phyloP scores from a whole-genome alignment of 2,888 invertebrate species.

The Andrena haemorrhoa region DNA sequence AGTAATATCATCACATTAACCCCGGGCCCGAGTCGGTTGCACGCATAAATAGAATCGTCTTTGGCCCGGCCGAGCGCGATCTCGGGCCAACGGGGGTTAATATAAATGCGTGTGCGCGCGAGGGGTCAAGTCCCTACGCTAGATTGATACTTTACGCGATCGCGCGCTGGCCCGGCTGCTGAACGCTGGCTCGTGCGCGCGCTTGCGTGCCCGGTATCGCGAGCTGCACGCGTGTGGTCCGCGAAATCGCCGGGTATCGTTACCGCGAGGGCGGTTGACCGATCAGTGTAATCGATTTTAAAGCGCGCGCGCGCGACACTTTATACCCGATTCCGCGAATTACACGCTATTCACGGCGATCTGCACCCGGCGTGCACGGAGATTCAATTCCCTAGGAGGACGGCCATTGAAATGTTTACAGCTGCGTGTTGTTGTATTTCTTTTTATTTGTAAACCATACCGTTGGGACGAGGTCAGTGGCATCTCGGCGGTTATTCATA shows the following conservation, averaged over 20 bases:
- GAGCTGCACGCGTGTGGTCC: constrained; percentile 43
- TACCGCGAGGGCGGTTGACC: background rate
- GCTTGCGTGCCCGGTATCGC: background rate
- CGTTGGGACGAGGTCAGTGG: background rate
- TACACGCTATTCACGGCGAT: constrained; percentile 42
- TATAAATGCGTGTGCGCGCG: constrained; percentile 76
- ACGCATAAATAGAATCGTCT: constrained; percentile 82
- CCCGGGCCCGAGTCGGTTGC: constrained; percentile 73
- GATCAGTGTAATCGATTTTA: constrained; percentile 58
- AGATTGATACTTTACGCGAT: constrained; percentile 72
- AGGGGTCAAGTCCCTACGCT: constrained; percentile 65
- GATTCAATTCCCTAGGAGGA: constrained; percentile 4
- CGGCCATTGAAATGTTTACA: background rate
- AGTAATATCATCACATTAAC: constrained; percentile 81
- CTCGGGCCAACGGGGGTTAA: constrained; percentile 73
- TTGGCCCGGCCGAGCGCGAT: constrained; percentile 74
- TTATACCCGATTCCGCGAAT: constrained; percentile 48
- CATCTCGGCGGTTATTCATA: constrained; percentile 15
- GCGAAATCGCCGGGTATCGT: constrained; percentile 52
- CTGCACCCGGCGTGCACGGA: constrained; percentile 10
- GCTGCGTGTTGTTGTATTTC: background rate
- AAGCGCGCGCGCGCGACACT: constrained; percentile 53
- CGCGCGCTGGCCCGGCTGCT: constrained; percentile 4
- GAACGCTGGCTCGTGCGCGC: background rate
- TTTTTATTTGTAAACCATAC: constrained; percentile 18